These are phyloP conservation scores for Chironex yamaguchii DNA, from an alignment of 30 jellyfish, hydroid and myxozoan genomes.

Conservation along the genomic window DNA sequence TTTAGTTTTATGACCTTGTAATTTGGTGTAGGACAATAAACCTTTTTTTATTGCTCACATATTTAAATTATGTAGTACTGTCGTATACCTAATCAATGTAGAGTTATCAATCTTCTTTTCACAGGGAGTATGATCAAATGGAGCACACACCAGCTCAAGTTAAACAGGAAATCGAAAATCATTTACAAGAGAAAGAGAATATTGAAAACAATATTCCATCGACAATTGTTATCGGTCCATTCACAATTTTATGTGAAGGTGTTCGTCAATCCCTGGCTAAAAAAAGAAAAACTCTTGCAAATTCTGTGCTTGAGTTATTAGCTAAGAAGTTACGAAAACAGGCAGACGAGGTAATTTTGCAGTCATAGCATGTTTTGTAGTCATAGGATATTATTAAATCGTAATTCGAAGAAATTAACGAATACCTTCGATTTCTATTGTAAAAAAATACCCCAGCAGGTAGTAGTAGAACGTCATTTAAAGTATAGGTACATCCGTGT, in stretches of 20 bases:
- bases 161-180: conserved; percentile 86
- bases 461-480: too few species aligned
- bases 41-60: too few species aligned
- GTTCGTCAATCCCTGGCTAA: conserved; percentile 90
- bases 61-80: too few species aligned
- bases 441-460: too few species aligned
- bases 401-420: too few species aligned
- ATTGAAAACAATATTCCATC: conserved; percentile 89
- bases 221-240: conserved; percentile 88
- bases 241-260: conserved; percentile 79
- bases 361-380: too few species aligned
- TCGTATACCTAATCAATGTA: too few species aligned
- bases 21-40: too few species aligned
- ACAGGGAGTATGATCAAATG: conserved; percentile 83
- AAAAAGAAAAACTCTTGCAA: conserved; percentile 90
- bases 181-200: conserved; percentile 75
- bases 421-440: too few species aligned
- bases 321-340: conserved; percentile 87
- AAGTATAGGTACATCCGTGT: too few species aligned
- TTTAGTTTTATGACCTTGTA: too few species aligned
- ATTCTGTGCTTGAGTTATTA: conserved; percentile 90
- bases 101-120: not conserved
- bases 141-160: conserved; percentile 95
- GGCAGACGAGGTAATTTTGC: conserved; percentile 83
- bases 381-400: too few species aligned